phyloP scores from a whole-genome alignment of 2,888 invertebrate genomes.

The Drosophila monieri region DNA sequence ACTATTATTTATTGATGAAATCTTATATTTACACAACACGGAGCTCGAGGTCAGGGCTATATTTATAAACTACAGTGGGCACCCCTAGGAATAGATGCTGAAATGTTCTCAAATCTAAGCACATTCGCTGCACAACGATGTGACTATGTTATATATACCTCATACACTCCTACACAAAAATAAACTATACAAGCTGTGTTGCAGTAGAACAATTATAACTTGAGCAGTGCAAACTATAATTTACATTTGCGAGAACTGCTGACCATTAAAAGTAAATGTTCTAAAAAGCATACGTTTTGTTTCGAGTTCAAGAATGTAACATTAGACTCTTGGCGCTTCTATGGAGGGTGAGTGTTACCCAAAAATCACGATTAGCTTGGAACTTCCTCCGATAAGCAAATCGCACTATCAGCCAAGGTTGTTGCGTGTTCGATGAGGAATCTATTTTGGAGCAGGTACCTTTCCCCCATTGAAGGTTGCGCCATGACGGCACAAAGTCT shows the following conservation, averaged over 20 bases:
- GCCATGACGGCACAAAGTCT: constrained; percentile 51
- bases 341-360: not conserved
- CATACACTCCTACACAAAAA: not conserved
- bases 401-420: constrained; percentile 49
- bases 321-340: not conserved
- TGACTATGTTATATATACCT: constrained; percentile 9
- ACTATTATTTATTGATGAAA: constrained; percentile 4
- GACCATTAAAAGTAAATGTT: constrained; percentile 13
- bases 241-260: constrained; percentile 14
- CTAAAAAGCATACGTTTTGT: not conserved
- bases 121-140: constrained; percentile 7
- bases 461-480: constrained; percentile 30
- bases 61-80: constrained; percentile 23
- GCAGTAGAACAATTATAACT: constrained; percentile 39
- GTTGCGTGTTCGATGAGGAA: constrained; percentile 23
- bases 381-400: constrained; percentile 58
- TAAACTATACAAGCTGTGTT: constrained; percentile 6
- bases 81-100: constrained; percentile 27
- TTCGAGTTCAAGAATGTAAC: not conserved
- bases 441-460: constrained; percentile 39
- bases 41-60: constrained; percentile 21
- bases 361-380: constrained; percentile 24
- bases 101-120: constrained; percentile 5
- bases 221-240: constrained; percentile 7
- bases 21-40: constrained; percentile 6